Evolutionary conservation across 2,888 invertebrate genomes (phyloP).

Genomic region (Meliscaeva auricollis): DNA sequence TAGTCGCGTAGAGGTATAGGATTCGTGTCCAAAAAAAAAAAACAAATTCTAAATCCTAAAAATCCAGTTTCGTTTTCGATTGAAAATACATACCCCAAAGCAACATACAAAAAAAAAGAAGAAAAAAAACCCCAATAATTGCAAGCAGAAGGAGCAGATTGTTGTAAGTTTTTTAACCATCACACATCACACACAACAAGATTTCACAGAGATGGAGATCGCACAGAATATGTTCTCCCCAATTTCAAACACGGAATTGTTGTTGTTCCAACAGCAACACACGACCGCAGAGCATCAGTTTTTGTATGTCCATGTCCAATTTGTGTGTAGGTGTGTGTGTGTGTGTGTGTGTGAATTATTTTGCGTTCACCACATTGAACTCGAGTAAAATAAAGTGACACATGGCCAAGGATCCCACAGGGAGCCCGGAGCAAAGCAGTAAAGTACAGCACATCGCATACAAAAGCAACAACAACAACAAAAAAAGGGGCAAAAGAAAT

Average conservation of each 20-base stretch:
- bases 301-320: neutral
- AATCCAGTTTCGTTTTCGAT: slow-evolving; percentile 82
- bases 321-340: neutral
- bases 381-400: slow-evolving; percentile 30
- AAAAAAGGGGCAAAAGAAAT: slow-evolving; percentile 40
- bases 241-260: slow-evolving; percentile 23
- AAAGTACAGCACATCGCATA: neutral
- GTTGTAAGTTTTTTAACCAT: slow-evolving; percentile 24
- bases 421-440: neutral
- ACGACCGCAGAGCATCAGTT: slow-evolving; percentile 7
- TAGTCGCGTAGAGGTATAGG: neutral
- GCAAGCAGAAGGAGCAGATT: slow-evolving; percentile 27
- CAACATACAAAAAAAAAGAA: neutral
- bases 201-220: slow-evolving; percentile 26
- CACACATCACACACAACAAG: slow-evolving; percentile 22
- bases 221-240: slow-evolving; percentile 32
- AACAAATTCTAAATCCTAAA: slow-evolving; percentile 78
- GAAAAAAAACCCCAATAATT: neutral
- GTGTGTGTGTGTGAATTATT: slow-evolving; percentile 28
- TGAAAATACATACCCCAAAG: slow-evolving; percentile 14
- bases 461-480: slow-evolving; percentile 21
- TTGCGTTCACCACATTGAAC: slow-evolving; percentile 26
- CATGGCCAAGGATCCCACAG: slow-evolving; percentile 43
- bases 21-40: slow-evolving; percentile 35
- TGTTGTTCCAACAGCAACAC: slow-evolving; percentile 26